Base-by-base conservation (phyloP, 53 echinoderm and acorn worm species). In the Arbacia lixula region DNA sequence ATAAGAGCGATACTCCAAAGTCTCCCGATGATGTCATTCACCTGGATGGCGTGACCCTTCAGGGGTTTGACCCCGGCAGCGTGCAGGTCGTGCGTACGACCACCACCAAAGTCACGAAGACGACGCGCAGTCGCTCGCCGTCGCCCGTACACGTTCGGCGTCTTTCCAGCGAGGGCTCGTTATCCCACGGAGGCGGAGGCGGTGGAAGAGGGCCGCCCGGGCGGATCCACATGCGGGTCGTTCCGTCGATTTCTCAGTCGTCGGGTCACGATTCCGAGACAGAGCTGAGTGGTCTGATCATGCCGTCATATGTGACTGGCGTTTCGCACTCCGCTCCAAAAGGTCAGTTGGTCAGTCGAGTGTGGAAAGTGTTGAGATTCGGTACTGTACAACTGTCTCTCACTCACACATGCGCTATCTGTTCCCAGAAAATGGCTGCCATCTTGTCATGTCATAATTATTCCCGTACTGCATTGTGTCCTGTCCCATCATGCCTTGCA, bases 1-100 rank as follows among this genome's bases (percentile, higher is more conserved):
- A 33, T 41, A 62, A 14, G n/a, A 42, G 22, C 14, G 40, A 42
- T 46, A 64, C 26, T 24, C 41, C 32, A 29, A 81, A 81, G 20
- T 52, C 82, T 19, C 51, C 61, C 28, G 34, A 63, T 29, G 82
- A 81, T 30, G 89, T 71, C 26, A 89, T 94, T 55, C 86, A 89
- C 25, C 86, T 91, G 14, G 94, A 91, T 73, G 94, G 94, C 12
- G 94, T 94, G 31, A 94, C 94, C 53, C 80, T 94, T 71, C 91
- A 91, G 27, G 94, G 94, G 5, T 94, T 94, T 72, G 84, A 89
- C 55, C 91, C 91, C 14, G 89, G 91, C 34, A 91, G 91, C 57
- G 94, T 91, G 28, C 89, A 89, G 35, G 94, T 94, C 51, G 78
- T 85, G 27, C 86, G 89, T 43, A 94, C 94, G 27, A 94, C 91